A percentile compares a stretch with the other conserved stretches of the same genome.
These are phyloP conservation scores for Cisticola juncidis DNA, from an alignment of 2,113 vertebrate species.

Conservation along the genomic window DNA sequence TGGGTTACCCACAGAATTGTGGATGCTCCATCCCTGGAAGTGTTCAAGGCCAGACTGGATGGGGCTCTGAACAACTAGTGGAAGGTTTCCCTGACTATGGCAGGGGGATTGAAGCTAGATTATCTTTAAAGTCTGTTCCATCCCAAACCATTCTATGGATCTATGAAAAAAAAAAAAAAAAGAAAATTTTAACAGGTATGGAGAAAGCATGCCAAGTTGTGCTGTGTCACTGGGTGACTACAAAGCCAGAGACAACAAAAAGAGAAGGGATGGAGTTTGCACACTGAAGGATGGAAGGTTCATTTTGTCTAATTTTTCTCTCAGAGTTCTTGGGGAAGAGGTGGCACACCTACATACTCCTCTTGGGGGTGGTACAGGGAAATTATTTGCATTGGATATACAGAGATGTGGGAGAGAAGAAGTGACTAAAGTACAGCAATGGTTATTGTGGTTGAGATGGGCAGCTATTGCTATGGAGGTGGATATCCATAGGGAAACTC, in stretches of 20 bases:
- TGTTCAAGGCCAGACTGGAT: background rate
- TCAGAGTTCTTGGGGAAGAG: background rate
- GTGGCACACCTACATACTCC: background rate
- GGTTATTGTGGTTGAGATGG: background rate
- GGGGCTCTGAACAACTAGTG: background rate
- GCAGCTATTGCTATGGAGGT: background rate
- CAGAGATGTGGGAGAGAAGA: background rate
- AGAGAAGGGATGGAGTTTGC: background rate
- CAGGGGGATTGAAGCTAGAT: background rate
- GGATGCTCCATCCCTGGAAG: background rate
- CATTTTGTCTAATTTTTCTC: background rate
- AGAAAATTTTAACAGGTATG: background rate
- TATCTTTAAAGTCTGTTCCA: background rate
- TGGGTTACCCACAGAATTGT: background rate
- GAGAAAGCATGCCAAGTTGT: background rate
- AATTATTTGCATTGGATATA: background rate
- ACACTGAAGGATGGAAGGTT: background rate
- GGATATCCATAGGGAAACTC: background rate
- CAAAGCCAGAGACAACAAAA: background rate
- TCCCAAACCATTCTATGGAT: background rate
- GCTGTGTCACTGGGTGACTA: too few relatives aligned
- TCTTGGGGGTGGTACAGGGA: background rate
- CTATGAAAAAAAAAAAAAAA: background rate
- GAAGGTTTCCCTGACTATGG: background rate
- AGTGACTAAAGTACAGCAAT: fast-evolving